Base-by-base conservation (phyloP, 2,797 vertebrate genomes). In the Gambusia yucatana region DNA sequence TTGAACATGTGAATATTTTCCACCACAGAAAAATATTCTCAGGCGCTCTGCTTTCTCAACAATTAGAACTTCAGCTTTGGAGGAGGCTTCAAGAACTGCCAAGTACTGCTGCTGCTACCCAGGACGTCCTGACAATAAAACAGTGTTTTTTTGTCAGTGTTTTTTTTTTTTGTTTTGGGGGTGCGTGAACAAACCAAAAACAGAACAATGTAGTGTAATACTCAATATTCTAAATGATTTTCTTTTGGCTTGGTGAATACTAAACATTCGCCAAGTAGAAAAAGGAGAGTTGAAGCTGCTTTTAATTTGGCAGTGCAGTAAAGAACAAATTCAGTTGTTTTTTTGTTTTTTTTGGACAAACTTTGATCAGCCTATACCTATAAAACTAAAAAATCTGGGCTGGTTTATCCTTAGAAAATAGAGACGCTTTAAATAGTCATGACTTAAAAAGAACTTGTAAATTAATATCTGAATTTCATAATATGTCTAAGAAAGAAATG, bases 31-130 rank as follows among this genome's bases (percentile, higher is more conserved):
- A 50, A 50, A 50, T 25, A 52, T 52, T 52, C 20, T 1, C 50
- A 25, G 50, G 20, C 2, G 50, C 22, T 52, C 50, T 25, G 50
- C 50, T 52, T 52, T 25, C 44, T 63, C 50, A 47, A 47, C 0
- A 93, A 94, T 1, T 95, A 95, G 47, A 95, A 95, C 28, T 95
- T 96, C 90, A 95, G 93, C 80, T 95, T 91, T 72, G 90, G 87
- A 4, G 92, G 86, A 92, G 52, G 59, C n/a, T n/a, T 10, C 9
- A 55, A 48, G 7, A n/a, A 30, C 41, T 17, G 47, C 48, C 1
- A 71, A 6, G 47, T 67, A 14, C 57, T 59, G 28, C 28, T 28
- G 52, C 52, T 33, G 2, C 11, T 16, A 48, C 50, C 33, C 30
- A 72, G 2, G 33, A 48, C 33, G 50, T 11, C 43, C 59, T 48